A percentile compares a stretch with the other conserved stretches of the same genome.
phyloP scores from a whole-genome alignment of 2,113 vertebrate genomes.

The Calypte anna region DNA sequence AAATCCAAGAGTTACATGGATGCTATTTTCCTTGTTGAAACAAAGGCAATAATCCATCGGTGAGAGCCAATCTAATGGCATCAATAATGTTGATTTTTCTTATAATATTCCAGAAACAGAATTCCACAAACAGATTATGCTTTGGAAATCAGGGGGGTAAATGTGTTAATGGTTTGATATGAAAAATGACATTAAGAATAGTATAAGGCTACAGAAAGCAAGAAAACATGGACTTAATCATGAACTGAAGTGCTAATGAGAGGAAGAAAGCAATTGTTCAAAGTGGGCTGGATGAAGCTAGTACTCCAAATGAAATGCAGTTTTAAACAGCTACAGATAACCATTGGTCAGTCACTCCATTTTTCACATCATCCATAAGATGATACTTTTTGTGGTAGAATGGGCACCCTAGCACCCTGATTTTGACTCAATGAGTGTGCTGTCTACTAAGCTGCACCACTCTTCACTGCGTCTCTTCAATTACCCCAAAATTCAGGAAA shows the following conservation, averaged over 20 bases:
- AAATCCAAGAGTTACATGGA: background rate
- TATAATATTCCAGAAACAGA: background rate
- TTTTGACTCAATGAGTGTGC: background rate
- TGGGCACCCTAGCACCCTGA: background rate
- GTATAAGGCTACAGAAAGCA: background rate
- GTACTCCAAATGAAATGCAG: background rate
- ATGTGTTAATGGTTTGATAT: background rate
- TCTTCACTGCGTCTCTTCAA: background rate
- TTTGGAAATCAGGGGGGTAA: background rate
- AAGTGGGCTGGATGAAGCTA: background rate
- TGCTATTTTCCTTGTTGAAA: background rate
- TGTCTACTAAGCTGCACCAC: background rate
- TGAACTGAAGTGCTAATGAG: background rate
- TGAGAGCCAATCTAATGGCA: background rate
- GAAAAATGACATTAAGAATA: background rate
- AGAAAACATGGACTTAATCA: background rate
- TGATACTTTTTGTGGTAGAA: background rate
- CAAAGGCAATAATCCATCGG: background rate
- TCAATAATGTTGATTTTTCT: background rate
- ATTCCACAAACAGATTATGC: background rate
- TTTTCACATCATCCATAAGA: background rate
- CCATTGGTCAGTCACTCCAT: background rate
- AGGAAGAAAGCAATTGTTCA: background rate
- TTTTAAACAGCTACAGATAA: background rate
- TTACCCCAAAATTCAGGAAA: background rate